A percentile compares a stretch with the other conserved stretches of the same genome.
Conservation (phyloP, 2,797 vertebrate genomes). For the Picus viridis region DNA sequence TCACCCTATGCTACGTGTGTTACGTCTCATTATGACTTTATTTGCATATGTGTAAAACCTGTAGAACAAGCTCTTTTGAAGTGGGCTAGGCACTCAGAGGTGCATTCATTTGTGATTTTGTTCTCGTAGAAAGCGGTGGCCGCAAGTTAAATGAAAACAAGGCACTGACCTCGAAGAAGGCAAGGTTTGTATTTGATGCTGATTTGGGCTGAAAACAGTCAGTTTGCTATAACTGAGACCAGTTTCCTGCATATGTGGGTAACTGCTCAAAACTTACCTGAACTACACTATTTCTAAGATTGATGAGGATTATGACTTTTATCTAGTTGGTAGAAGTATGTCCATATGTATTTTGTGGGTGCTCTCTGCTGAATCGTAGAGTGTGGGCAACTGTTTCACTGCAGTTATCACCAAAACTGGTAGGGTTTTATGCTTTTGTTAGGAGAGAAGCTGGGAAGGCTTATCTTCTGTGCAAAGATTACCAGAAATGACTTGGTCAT, state of each 20-base stretch:
- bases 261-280: not conserved
- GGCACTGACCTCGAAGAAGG: conserved; percentile 94
- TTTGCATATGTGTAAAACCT: not conserved
- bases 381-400: not conserved
- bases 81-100: not conserved
- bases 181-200: conserved; percentile 61
- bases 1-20: not conserved
- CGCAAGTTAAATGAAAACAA: conserved; percentile 98
- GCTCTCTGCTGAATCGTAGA: not conserved
- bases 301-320: not conserved
- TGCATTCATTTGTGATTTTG: not conserved
- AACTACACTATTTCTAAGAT: not conserved
- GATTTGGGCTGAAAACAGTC: not conserved
- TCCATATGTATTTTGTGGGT: rapidly evolving
- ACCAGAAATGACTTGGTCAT: not conserved
- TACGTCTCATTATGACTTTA: not conserved
- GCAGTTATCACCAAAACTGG: not conserved
- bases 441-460: rapidly evolving
- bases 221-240: not conserved
- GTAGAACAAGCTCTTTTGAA: not conserved
- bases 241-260: not conserved
- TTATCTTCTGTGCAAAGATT: not conserved
- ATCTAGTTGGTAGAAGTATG: not conserved
- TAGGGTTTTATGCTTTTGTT: not conserved
- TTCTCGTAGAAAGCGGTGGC: conserved; percentile 90